Evolutionary conservation across 1,140 invertebrate species (phyloP).

Genomic region (Bombus consobrinus): DNA sequence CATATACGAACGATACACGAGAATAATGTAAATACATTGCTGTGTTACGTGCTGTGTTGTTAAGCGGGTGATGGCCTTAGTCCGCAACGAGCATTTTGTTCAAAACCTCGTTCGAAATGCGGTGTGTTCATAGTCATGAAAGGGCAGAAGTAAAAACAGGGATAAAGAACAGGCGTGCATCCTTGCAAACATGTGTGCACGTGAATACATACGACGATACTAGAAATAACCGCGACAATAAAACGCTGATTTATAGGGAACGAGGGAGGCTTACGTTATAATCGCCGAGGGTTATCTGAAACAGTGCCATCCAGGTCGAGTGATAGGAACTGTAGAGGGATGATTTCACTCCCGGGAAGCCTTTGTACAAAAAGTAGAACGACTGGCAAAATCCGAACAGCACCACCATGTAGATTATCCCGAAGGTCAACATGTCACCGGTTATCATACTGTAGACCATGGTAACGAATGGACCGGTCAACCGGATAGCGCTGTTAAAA

Average conservation of each 20-base stretch:
- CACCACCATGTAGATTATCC: constrained; percentile 97
- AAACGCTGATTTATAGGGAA: constrained; percentile 49
- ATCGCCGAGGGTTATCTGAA: constrained; percentile 98
- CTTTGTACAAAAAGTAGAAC: constrained; percentile 98
- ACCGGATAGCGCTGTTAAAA: constrained; percentile 90
- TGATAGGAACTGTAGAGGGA: constrained; percentile 93
- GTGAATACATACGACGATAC: neutral
- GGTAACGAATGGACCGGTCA: constrained; percentile 98
- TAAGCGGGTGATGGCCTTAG: neutral
- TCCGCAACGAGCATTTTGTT: neutral
- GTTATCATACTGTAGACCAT: constrained; percentile 99
- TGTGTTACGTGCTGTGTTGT: neutral
- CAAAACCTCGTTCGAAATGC: neutral
- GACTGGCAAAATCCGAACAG: constrained; percentile 97
- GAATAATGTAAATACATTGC: neutral
- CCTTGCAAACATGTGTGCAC: neutral
- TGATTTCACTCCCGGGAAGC: constrained; percentile 90
- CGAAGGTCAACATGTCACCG: constrained; percentile 98
- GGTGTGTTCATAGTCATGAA: neutral
- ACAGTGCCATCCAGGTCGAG: constrained; percentile 98
- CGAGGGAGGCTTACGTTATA: constrained; percentile 92
- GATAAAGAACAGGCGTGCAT: neutral
- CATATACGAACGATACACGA: too few species aligned
- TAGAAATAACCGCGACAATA: constrained; percentile 15
- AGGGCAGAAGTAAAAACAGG: neutral